A percentile compares a stretch with the other conserved stretches of the same genome.
Evolutionary conservation across 2,113 vertebrate genomes (phyloP).

Genomic region (Eulemur rufifrons): DNA sequence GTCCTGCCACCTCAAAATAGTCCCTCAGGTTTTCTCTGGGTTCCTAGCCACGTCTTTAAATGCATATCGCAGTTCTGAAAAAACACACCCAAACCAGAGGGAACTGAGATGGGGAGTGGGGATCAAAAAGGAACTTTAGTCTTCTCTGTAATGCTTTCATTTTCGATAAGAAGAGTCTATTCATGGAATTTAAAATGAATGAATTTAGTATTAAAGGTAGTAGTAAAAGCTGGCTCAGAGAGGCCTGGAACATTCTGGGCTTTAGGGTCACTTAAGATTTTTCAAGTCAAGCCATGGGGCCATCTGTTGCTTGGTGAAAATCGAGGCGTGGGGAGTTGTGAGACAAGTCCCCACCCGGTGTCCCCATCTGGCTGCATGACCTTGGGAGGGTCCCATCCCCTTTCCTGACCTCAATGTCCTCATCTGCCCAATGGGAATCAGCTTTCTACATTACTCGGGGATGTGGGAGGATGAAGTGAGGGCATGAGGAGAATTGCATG

Average conservation of each 20-base stretch:
- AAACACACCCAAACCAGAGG: background rate
- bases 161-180: constrained; percentile 4
- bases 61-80: background rate
- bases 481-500: background rate
- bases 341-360: constrained; percentile 49
- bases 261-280: constrained; percentile 56
- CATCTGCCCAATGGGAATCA: constrained; percentile 52
- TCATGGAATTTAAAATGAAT: background rate
- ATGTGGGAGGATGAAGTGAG: constrained; percentile 57
- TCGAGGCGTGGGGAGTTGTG: background rate
- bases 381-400: background rate
- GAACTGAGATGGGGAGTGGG: background rate
- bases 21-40: background rate
- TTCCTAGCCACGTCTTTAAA: background rate
- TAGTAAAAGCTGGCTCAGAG: constrained; percentile 2
- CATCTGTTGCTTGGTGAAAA: constrained; percentile 71
- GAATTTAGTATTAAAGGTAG: background rate
- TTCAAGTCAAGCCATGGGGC: constrained; percentile 56
- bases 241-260: constrained; percentile 32
- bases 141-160: constrained; percentile 6
- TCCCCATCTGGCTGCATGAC: constrained; percentile 69
- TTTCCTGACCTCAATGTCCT: constrained; percentile 52
- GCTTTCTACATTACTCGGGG: background rate
- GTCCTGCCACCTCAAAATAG: background rate
- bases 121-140: background rate